Conservation (phyloP, 2,888 invertebrate species). For the Scaptomyza parva region DNA sequence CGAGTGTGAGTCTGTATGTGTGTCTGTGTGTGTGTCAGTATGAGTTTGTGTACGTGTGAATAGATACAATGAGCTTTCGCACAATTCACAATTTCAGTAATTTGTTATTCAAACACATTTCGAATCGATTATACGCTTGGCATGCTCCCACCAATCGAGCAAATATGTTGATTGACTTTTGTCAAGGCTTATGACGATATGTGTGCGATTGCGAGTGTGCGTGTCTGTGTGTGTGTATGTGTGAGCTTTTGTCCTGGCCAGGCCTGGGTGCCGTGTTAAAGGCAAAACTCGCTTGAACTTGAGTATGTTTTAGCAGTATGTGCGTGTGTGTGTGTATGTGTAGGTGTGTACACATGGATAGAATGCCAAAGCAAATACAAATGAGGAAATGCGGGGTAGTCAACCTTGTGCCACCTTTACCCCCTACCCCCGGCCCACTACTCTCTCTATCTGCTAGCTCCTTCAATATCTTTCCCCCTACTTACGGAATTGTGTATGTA, state of each 20-base stretch:
- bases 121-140: conserved; percentile 78
- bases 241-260: conserved; percentile 44
- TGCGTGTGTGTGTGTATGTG: conserved; percentile 29
- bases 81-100: conserved; percentile 73
- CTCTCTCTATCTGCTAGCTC: conserved; percentile 16
- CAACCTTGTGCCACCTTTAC: conserved; percentile 1
- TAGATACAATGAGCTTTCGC: conserved; percentile 62
- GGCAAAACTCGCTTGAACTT: conserved; percentile 11
- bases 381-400: conserved; percentile 68
- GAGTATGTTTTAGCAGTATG: not conserved
- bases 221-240: conserved; percentile 15
- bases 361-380: conserved; percentile 70
- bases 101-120: conserved; percentile 80
- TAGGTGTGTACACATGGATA: conserved; percentile 21
- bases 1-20: conserved; percentile 11
- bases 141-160: conserved; percentile 72
- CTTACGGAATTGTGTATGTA: conserved; percentile 28
- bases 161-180: conserved; percentile 81
- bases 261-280: conserved; percentile 35
- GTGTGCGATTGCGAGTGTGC: too few relatives aligned
- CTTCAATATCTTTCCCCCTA: conserved; percentile 35
- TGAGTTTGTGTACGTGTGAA: conserved; percentile 19
- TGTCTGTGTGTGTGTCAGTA: conserved; percentile 5
- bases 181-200: conserved; percentile 72
- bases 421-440: too few relatives aligned